A percentile compares a stretch with the other conserved stretches of the same genome.
Conservation (phyloP, 1,140 invertebrate genomes). For the Trachymyrmex cornetzi region DNA sequence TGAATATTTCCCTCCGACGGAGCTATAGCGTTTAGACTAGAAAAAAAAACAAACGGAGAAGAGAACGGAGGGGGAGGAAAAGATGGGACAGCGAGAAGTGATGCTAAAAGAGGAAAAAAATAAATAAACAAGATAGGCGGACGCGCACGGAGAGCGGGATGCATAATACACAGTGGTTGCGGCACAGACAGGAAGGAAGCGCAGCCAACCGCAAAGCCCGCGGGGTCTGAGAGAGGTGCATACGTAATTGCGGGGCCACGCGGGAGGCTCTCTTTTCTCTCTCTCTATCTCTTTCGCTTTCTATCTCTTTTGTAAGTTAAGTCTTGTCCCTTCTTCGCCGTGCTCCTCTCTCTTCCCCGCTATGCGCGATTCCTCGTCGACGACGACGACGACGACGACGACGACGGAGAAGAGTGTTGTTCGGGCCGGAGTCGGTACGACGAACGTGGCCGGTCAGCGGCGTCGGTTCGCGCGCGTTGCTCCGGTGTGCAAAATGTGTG, state of each 20-base stretch:
- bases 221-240: slow-evolving; percentile 83
- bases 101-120: slow-evolving; percentile 38
- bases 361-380: slow-evolving; percentile 5
- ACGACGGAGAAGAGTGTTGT: slow-evolving; percentile 56
- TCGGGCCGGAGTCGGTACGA: neutral
- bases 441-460: neutral
- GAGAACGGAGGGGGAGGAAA: neutral
- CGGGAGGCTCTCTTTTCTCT: slow-evolving; percentile 73
- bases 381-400: slow-evolving; percentile 12
- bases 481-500: slow-evolving; percentile 62
- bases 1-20: neutral
- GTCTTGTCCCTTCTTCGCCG: neutral
- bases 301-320: neutral
- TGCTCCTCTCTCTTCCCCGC: neutral
- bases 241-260: slow-evolving; percentile 83
- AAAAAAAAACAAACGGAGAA: neutral
- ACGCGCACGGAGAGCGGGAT: slow-evolving; percentile 70
- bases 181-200: slow-evolving; percentile 86
- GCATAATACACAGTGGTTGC: slow-evolving; percentile 78
- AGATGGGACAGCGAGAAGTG: slow-evolving; percentile 19
- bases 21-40: neutral
- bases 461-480: slow-evolving; percentile 34
- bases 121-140: slow-evolving; percentile 71
- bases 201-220: slow-evolving; percentile 85
- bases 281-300: slow-evolving; percentile 25